Evolutionary conservation across 2,797 vertebrate genomes (phyloP).

Genomic region (Liasis olivaceus): DNA sequence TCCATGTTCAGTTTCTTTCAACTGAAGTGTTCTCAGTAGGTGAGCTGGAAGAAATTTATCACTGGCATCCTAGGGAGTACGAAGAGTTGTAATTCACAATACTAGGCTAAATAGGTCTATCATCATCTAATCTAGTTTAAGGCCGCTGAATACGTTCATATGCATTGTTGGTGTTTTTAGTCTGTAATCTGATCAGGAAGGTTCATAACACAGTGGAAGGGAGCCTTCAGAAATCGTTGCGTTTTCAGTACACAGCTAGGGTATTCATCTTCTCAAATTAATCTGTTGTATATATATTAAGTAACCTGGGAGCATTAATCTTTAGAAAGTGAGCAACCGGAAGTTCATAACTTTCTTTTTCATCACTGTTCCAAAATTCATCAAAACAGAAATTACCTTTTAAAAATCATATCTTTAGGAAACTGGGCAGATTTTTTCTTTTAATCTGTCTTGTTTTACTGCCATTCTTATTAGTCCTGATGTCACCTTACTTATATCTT

Average conservation of each 20-base stretch:
- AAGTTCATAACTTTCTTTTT: background rate
- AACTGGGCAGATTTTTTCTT: background rate
- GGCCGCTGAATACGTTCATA: background rate
- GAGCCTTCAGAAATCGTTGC: background rate
- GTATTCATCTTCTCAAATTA: background rate
- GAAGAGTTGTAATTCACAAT: background rate
- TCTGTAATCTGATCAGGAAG: background rate
- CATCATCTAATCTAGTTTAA: background rate
- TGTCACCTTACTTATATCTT: background rate
- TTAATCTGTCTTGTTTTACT: background rate
- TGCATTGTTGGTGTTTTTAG: background rate
- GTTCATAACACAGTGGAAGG: background rate
- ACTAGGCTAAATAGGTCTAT: background rate
- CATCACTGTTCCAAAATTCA: background rate
- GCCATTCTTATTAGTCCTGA: background rate
- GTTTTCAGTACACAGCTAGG: background rate
- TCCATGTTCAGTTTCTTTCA: background rate
- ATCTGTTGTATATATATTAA: background rate
- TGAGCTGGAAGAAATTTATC: background rate
- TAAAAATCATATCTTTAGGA: no score
- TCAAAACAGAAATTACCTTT: background rate
- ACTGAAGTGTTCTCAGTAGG: background rate
- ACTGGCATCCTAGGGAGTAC: background rate
- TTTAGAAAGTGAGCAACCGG: background rate
- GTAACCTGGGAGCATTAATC: background rate